phyloP scores from a whole-genome alignment of 2,113 vertebrate species.

The Dasypus novemcinctus region DNA sequence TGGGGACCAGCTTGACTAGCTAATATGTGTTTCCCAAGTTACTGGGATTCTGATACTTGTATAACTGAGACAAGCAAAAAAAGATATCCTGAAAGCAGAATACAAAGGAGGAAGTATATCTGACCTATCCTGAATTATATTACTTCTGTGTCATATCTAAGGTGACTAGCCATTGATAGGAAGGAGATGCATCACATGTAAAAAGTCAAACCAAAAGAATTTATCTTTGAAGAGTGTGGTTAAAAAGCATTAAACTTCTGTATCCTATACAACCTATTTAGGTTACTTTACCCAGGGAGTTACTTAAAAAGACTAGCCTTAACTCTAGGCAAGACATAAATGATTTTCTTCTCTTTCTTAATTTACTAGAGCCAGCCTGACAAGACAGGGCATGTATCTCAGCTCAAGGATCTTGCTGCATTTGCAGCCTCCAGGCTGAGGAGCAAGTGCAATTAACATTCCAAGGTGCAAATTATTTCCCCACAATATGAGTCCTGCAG shows the following conservation, averaged over 20 bases:
- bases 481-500: accelerated
- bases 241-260: conserved; percentile 10
- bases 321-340: conserved; percentile 9
- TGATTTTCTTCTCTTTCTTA: conserved; percentile 45
- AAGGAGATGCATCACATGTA: background rate
- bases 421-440: background rate
- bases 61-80: background rate
- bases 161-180: background rate
- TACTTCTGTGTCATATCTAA: conserved; percentile 15
- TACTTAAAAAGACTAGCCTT: background rate
- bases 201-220: conserved; percentile 10
- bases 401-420: background rate
- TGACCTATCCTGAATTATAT: background rate
- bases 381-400: background rate
- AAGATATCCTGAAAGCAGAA: background rate
- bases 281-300: background rate
- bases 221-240: conserved; percentile 2
- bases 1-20: background rate
- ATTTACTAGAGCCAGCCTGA: conserved; percentile 10
- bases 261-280: background rate
- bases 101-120: background rate
- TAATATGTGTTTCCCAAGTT: conserved; percentile 24
- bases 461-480: background rate
- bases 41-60: background rate
- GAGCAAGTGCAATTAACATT: conserved; percentile 1